A percentile compares a stretch with the other conserved stretches of the same genome.
Conservation (phyloP, 2,888 invertebrate species). For the Hydraecia micacea region DNA sequence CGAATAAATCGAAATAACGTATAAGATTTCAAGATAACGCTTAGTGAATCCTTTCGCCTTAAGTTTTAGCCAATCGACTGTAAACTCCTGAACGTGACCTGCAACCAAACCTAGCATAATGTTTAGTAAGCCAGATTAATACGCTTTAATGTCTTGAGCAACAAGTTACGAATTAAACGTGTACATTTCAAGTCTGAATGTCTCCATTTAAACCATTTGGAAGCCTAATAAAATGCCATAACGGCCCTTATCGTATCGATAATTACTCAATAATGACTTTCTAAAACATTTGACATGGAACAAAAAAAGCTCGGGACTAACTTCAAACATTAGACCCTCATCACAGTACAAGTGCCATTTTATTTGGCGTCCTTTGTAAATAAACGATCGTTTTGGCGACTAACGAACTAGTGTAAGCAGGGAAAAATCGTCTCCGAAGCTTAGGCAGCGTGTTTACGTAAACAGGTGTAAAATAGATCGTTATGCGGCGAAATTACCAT, state of each 20-base stretch:
- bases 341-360: conserved; percentile 64
- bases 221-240: conserved; percentile 55
- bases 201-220: conserved; percentile 47
- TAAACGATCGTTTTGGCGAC: conserved; percentile 69
- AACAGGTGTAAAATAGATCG: conserved; percentile 88
- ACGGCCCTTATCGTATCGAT: conserved; percentile 48
- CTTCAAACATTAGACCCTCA: conserved; percentile 69
- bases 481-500: conserved; percentile 87
- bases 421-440: conserved; percentile 81
- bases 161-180: conserved; percentile 58
- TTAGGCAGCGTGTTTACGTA: conserved; percentile 85
- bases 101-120: conserved; percentile 49
- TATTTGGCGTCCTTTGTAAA: conserved; percentile 64
- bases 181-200: conserved; percentile 33
- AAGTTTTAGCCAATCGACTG: conserved; percentile 51
- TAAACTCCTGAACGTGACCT: conserved; percentile 55
- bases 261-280: conserved; percentile 67
- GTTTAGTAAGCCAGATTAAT: conserved; percentile 51
- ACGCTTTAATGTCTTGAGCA: conserved; percentile 47
- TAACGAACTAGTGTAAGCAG: conserved; percentile 72
- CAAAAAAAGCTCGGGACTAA: conserved; percentile 62
- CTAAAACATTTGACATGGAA: conserved; percentile 63
- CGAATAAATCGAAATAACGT: conserved; percentile 56
- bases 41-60: conserved; percentile 54
- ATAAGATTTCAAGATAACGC: conserved; percentile 52